Evolutionary conservation across 1,140 invertebrate genomes (phyloP), one percentile per base, ranked within the genome.

Genomic region (Nilaparvata lugens): DNA sequence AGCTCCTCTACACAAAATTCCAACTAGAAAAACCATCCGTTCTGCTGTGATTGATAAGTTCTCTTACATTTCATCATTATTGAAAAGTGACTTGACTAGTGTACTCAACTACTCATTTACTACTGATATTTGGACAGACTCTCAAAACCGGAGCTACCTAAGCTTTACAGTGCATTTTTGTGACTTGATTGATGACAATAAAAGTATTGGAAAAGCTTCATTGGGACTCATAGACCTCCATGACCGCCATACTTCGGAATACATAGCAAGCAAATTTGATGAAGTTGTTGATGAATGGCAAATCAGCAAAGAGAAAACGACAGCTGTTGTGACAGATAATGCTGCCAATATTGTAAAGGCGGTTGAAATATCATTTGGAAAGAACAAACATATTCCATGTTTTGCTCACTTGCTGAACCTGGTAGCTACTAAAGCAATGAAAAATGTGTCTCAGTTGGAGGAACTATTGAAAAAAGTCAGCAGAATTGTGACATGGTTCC

Each of bases 371-470:
- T 63, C 62, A 56, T 73, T 74, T 69, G 69, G 68, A 24, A 62
- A 67, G 66, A 35, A 6, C 1, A 71, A 69, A 65, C 68, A 72
- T 58, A 11, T 74, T 13, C 69, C 70, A 24, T 76, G 71, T 65
- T 76, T 75, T 68, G 71, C 72, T 0, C 74, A 76, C 62, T 74
- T 69, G 18, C 21, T 76, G 14, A 73, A 74, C 70, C 9, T 56
- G 16, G 19, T 56, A 5, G 13, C 19, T 9, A 38, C 31, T n/a
- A 38, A 18, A 18, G 23, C 24, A 38, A 56, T 56, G 4, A 31
- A 28, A 38, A 19, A 31, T 38, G 21, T 18, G 14, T n/a, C 5
- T 9, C 6, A 38, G 9, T 13, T 31, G 31, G 13, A 25, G n/a
- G 9, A 31, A 25, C 13, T 56, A 2, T 56, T 66, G 6, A 28